Base-by-base conservation (phyloP, 2,888 invertebrate species). In the Aleiodes testaceus region DNA sequence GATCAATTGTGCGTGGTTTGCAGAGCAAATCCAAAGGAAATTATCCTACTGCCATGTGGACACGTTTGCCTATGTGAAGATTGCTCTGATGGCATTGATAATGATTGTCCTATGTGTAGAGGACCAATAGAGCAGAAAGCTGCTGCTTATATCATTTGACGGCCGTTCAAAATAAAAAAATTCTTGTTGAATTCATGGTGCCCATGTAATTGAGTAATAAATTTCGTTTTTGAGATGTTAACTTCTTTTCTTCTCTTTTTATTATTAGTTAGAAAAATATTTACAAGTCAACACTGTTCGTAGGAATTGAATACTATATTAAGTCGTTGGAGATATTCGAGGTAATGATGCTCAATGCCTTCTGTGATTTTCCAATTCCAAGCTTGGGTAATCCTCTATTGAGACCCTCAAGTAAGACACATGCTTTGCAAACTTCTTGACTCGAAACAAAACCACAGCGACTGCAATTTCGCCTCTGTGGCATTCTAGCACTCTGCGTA, bases 351-450 rank as follows among this genome's bases (percentile, higher is more conserved):
- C 79, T 79, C 70, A 81, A 79, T n/a, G 92, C 93, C 85, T 93
- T 94, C n/a, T 93, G 95, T 69, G 93, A 93, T 87, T 97, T 97
- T 2, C 96, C 95, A 42, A 97, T 94, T n/a, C 96, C 97, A 59
- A 97, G 90, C 86, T 93, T 93, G 0, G 98, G 98, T 59, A 97
- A 88, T 1, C 98, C 98, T 88, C 94, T 92, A 87, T 99, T 99
- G 1, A 99, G 90, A 0, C 99, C 99, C 89, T 99, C 98, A 3
- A 99, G 89, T 70, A 99, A 89, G 0, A 97, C 92, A 87, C 99
- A 99, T 0, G 99, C 99, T 87, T 99, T 99, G 87, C 99, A 99
- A 3, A 98, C 91, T 79, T 93, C 92, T 85, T 98, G 98, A 74
- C 98, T 98, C 0, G 95, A 95, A 0, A 95, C 93, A 87, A 94